Percentiles rank a stretch among this genome's conserved stretches.
Conservation (phyloP, 2,888 invertebrate genomes). For the Troilus luridus region DNA sequence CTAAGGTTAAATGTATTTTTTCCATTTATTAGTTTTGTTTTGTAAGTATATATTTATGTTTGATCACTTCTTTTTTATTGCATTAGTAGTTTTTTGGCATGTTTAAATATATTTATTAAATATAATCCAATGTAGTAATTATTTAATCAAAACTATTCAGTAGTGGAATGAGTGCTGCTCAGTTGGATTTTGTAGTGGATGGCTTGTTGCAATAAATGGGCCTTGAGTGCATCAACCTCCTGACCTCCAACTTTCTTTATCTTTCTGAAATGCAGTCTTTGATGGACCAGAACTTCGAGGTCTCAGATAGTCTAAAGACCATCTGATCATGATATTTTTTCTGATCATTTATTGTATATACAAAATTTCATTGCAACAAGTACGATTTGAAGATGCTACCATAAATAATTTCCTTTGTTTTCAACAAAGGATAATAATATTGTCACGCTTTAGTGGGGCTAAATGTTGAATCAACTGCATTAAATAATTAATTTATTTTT, state of each 20-base stretch:
- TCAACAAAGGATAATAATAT: neutral
- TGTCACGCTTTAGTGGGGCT: neutral
- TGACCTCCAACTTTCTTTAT: conserved; percentile 39
- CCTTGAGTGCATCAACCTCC: conserved; percentile 5
- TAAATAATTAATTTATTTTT: neutral
- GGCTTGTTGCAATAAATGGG: conserved; percentile 12
- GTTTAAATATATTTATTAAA: neutral
- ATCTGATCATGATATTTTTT: neutral
- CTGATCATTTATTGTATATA: too few relatives aligned
- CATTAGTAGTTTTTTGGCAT: neutral
- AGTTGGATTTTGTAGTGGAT: neutral
- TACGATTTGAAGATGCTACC: too few relatives aligned
- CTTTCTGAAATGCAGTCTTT: conserved; percentile 9
- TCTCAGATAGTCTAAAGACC: neutral
- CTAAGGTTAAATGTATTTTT: neutral
- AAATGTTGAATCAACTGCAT: neutral
- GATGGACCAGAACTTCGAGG: neutral
- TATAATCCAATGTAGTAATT: neutral
- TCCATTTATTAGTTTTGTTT: neutral
- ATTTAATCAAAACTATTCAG: neutral
- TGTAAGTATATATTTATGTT: neutral
- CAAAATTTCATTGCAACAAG: too few relatives aligned
- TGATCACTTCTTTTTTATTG: neutral
- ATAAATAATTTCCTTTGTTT: neutral
- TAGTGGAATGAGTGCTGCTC: neutral